Percentiles rank a stretch among this genome's conserved stretches.
Evolutionary conservation across 2,113 vertebrate genomes (phyloP).

Genomic region (Gallinago media): DNA sequence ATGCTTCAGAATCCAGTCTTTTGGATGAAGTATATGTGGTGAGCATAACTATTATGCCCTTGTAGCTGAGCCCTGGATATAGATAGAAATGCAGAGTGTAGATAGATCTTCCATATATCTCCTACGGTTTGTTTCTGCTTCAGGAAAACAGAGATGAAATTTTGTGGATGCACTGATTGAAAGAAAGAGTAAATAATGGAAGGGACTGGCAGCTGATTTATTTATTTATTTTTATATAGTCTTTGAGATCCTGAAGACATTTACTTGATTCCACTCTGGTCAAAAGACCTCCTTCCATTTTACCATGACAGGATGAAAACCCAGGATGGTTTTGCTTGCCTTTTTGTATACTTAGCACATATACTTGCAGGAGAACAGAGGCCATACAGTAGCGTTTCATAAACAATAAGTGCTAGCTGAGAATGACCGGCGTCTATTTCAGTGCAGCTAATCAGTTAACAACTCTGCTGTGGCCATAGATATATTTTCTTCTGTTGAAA

Average conservation of each 20-base stretch:
- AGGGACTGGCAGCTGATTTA: background rate
- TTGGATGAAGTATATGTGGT: accelerated
- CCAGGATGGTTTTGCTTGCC: background rate
- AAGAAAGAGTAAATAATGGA: background rate
- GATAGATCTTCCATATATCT: background rate
- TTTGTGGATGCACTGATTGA: background rate
- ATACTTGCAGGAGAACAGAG: background rate
- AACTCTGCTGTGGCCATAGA: background rate
- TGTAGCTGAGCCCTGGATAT: background rate
- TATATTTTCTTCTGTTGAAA: background rate
- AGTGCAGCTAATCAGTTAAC: background rate
- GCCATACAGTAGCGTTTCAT: background rate
- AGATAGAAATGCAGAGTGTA: background rate
- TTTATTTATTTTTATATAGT: background rate
- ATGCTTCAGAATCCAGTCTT: background rate
- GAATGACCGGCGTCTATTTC: background rate
- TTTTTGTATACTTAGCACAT: background rate
- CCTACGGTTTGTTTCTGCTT: background rate
- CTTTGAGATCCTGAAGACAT: background rate
- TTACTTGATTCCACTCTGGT: background rate
- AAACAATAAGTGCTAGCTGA: background rate
- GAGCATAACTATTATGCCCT: background rate
- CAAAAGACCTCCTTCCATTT: background rate
- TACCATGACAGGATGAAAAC: background rate
- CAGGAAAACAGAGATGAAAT: background rate